Evolutionary conservation across 2,888 invertebrate species (phyloP), one percentile per base, ranked within the genome.

Genomic region (Drosophila hamatofila): DNA sequence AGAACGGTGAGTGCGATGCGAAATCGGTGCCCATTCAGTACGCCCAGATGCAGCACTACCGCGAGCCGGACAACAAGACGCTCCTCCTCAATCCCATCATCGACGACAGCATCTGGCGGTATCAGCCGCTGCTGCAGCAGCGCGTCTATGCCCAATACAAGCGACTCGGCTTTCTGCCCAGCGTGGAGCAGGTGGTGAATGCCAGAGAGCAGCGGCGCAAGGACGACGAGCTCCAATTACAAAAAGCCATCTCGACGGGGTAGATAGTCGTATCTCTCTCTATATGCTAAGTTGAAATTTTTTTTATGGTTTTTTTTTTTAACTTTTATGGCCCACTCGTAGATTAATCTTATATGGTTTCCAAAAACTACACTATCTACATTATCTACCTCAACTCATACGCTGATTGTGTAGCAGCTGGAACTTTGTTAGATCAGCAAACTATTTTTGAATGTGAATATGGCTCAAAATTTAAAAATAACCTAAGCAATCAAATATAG

Each of bases 31-130:
- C 96, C 78, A 96, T 96, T 27, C 93, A 94, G 23, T 95, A 96
- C 88, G 98, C 97, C 16, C 97, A 98, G 78, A 94, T 98, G 89
- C 97, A 98, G 91, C 98, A 98, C 93, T 98, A 98, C 93, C 95
- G 98, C 65, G 97, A 96, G 79, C 96, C 97, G 58, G 94, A 97
- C 75, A 96, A 96, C 92, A 96, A 97, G 93, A 94, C 95, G 21
- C 97, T 97, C 93, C 95, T 95, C 48, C 95, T 96, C 90, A 96
- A 96, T 92, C 94, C 96, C 66, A 95, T 97, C 62, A 94, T 96
- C 91, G 98, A 98, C 93, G 95, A 96, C 25, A 96, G 96, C 66
- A 96, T 98, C 83, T 97, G 97, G 97, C 95, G 96, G 86, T 97
- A 95, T 93, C 96, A 96, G 91, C 96, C 96, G 52, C 94, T 95